Percentiles rank a stretch among this genome's conserved stretches.
Evolutionary conservation across 1,140 invertebrate genomes (phyloP).

Genomic region (Macrostomum lignano): DNA sequence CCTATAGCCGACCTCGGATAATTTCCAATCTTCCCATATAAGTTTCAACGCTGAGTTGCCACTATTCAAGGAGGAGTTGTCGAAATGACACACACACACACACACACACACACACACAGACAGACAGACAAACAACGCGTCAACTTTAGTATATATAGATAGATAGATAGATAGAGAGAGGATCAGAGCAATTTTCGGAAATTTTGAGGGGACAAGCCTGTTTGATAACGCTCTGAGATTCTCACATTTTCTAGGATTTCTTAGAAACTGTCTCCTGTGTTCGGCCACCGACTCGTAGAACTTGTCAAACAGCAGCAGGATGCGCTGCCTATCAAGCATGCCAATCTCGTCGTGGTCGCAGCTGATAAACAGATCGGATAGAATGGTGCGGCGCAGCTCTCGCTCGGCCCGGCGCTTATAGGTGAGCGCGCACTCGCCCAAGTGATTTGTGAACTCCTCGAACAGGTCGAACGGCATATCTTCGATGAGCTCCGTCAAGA

Average conservation of each 20-base stretch:
- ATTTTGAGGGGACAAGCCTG: not conserved
- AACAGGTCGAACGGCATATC: conserved; percentile 15
- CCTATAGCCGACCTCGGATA: too few species aligned
- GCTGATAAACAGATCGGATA: conserved; percentile 18
- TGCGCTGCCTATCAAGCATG: conserved; percentile 15
- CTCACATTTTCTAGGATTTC: conserved; percentile 18
- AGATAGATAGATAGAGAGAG: too few species aligned
- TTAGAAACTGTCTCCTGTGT: conserved; percentile 9
- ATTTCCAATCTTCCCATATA: too few species aligned
- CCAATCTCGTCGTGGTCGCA: conserved; percentile 24
- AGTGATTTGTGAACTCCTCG: conserved; percentile 20
- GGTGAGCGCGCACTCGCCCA: conserved; percentile 16
- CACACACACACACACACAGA: too few species aligned
- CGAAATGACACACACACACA: too few species aligned
- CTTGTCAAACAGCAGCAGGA: conserved; percentile 15
- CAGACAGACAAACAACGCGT: too few species aligned
- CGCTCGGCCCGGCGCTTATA: conserved; percentile 11
- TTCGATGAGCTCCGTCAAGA: conserved; percentile 13
- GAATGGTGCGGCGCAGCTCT: conserved; percentile 14
- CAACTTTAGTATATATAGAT: too few species aligned
- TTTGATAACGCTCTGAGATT: not conserved
- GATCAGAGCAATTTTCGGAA: too few species aligned
- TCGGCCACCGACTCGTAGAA: conserved; percentile 13
- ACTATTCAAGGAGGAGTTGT: too few species aligned
- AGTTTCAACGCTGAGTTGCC: too few species aligned